phyloP scores from a whole-genome alignment of 1,140 invertebrate species.

The Acyrthosiphon pisum region DNA sequence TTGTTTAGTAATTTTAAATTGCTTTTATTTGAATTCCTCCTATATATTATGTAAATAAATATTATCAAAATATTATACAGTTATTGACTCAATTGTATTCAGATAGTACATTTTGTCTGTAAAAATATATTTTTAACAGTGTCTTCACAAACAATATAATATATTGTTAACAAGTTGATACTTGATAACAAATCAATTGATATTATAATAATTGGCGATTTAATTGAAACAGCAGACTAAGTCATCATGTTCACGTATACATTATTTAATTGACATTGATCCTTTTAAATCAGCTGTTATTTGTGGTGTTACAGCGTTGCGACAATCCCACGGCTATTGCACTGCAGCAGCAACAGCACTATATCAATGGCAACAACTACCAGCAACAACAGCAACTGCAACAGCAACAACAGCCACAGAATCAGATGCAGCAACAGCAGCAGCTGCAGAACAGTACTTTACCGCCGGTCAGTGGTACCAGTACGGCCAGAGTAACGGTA shows the following conservation, averaged over 20 bases:
- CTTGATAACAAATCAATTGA: too few species aligned
- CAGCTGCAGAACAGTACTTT: constrained; percentile 8
- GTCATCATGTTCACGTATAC: not conserved
- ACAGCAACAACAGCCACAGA: constrained; percentile 57
- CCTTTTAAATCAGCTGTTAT: not conserved
- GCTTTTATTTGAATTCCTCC: too few species aligned
- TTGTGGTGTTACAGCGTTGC: not conserved
- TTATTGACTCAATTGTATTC: too few species aligned
- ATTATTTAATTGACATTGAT: not conserved
- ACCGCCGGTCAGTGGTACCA: constrained; percentile 59
- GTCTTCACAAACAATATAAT: not conserved
- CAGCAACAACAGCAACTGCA: constrained; percentile 59
- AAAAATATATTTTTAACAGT: not conserved
- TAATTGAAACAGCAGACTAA: not conserved
- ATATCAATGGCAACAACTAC: not conserved
- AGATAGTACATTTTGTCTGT: too few species aligned
- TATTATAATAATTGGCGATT: not conserved
- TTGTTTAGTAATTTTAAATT: too few species aligned
- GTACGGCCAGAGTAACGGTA: not conserved
- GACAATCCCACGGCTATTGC: constrained; percentile 34
- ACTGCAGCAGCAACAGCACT: constrained; percentile 53
- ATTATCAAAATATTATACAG: too few species aligned
- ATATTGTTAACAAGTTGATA: not conserved
- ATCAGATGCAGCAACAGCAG: constrained; percentile 40
- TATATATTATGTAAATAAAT: too few species aligned